These are phyloP conservation scores for Dreissena polymorpha DNA, from an alignment of 1,140 invertebrate species.

Conservation along the genomic window DNA sequence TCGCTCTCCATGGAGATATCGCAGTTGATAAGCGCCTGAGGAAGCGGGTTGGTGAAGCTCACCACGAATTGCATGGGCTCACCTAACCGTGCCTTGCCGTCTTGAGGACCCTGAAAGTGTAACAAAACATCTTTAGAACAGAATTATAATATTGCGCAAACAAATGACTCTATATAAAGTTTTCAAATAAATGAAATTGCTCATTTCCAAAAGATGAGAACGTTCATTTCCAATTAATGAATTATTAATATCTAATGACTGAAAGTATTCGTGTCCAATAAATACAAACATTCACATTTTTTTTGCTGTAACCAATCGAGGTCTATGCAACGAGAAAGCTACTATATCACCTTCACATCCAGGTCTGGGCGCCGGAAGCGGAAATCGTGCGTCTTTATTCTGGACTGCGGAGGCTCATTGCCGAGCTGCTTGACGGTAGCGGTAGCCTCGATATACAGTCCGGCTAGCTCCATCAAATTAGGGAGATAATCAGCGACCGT, in stretches of 20 bases:
- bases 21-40: constrained; percentile 10
- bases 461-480: constrained; percentile 8
- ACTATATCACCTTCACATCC: constrained; percentile 9
- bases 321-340: no score
- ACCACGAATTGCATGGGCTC: constrained; percentile 14
- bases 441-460: background rate
- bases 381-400: background rate
- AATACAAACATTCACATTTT: no score
- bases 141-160: no score
- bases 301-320: no score
- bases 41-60: constrained; percentile 16
- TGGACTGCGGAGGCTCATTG: background rate
- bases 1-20: constrained; percentile 15
- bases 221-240: no score
- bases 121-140: background rate
- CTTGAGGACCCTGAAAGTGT: constrained; percentile 7
- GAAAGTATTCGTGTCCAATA: no score
- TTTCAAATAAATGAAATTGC: no score
- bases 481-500: background rate
- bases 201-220: no score
- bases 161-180: no score
- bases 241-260: no score
- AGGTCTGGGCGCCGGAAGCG: constrained; percentile 20
- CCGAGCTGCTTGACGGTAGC: background rate
- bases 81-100: background rate